Base-by-base conservation (phyloP, 35 echinoderm and acorn worm species). In the Heliocidaris erythrogramma region DNA sequence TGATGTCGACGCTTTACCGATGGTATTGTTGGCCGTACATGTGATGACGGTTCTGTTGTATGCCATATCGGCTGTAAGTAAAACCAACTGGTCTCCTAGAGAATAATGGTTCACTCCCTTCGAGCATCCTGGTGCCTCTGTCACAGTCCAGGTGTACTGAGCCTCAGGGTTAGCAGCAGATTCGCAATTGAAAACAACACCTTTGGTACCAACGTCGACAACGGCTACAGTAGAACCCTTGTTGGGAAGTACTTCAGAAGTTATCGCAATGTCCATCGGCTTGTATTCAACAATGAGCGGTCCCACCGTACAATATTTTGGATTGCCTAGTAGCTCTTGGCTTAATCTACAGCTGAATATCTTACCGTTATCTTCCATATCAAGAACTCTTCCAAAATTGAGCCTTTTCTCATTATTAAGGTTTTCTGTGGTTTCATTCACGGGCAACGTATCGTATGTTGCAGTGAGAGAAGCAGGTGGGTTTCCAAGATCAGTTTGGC, bases 311-410 rank as follows among this genome's bases (percentile, higher is more conserved):
- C 91, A 92, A 29, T n/a, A 92, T 47, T 16, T 48, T 1, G 47
- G 9, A 11, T 49, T 8, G 2, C 16, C 4, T 13, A 49, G 47
- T 12, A 59, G 32, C 49, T 89, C 48, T 13, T 92, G 91, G 50
- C 12, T 18, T 13, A 92, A 30, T 13, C 5, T 30, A 13, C 91
- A 92, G 5, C 91, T 49, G 48, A 92, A 92, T 12, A 56, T 13
- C n/a, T 92, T 92, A 16, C 91, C 91, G 48, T 92, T 92, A n/a
- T 92, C 91, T 56, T 92, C 91, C 31, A 24, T 92, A 14, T 56
- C 48, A n/a, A 92, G 30, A 30, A 14, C 30, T 27, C 52, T 92
- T 30, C 27, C 18, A 49, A 24, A 92, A 30, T 12, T 49, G 14
- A 56, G 10, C 48, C 30, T 56, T 8, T 11, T 92, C 7, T 48